Conservation (phyloP, 2,888 invertebrate species). For the Folsomia manolachei region DNA sequence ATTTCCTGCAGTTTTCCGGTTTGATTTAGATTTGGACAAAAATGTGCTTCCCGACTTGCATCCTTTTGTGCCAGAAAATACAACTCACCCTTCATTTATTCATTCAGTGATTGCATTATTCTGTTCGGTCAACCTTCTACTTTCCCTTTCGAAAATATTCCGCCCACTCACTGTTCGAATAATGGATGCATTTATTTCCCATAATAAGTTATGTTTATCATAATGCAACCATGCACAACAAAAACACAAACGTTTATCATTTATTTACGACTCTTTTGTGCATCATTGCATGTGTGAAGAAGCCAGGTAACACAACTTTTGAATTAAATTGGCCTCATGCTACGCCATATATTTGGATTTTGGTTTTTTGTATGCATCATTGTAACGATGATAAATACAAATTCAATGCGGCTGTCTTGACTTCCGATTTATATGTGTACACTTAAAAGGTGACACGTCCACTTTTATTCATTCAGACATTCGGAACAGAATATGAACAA, state of each 20-base stretch:
- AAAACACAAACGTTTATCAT: not conserved
- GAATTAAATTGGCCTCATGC: not conserved
- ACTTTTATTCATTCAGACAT: too few species aligned
- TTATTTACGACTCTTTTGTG: not conserved
- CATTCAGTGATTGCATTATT: not conserved
- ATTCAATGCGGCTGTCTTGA: too few species aligned
- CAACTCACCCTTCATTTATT: too few species aligned
- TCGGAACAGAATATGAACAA: too few species aligned
- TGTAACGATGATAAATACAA: too few species aligned
- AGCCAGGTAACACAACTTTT: not conserved
- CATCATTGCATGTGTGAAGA: not conserved
- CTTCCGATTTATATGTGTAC: too few species aligned
- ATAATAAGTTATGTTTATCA: not conserved
- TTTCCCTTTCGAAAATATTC: not conserved
- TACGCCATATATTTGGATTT: not conserved
- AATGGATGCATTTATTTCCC: not conserved
- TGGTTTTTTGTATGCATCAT: too few species aligned
- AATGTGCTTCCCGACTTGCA: not conserved
- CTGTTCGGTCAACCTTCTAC: not conserved
- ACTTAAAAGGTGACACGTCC: too few species aligned
- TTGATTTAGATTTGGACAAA: too few species aligned
- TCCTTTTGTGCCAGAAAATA: too few species aligned
- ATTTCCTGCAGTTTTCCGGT: too few species aligned
- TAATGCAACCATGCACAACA: not conserved
- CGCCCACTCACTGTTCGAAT: not conserved